These are phyloP conservation scores for Cygnus buccinator DNA, from an alignment of 2,113 vertebrate genomes.

Conservation along the genomic window DNA sequence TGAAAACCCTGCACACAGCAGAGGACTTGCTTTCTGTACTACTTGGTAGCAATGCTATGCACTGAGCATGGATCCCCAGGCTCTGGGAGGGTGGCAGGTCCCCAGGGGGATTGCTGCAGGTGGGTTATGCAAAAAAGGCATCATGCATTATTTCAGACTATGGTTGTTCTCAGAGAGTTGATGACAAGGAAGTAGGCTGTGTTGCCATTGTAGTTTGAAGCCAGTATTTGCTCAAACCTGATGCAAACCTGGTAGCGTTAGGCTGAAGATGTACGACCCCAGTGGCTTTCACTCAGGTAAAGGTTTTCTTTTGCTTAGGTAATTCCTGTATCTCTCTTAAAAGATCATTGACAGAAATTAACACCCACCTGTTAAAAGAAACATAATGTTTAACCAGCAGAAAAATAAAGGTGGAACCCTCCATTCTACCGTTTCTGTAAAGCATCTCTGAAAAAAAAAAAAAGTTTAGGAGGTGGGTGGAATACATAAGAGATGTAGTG, in stretches of 20 bases:
- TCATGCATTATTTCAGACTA: background rate
- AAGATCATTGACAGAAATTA: background rate
- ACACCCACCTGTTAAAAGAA: background rate
- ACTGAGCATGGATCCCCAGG: background rate
- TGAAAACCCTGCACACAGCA: rapidly evolving
- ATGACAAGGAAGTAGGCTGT: background rate
- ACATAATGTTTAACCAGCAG: background rate
- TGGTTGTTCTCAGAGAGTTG: background rate
- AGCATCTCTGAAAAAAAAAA: background rate
- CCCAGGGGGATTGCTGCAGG: background rate
- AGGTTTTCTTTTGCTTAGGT: background rate
- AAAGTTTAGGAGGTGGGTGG: background rate
- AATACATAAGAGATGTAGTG: background rate
- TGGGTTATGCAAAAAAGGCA: background rate
- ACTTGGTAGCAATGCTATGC: background rate
- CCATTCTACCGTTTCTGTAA: background rate
- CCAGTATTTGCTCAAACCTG: background rate
- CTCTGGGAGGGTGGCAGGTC: background rate
- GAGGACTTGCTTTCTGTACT: background rate
- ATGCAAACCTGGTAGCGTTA: background rate
- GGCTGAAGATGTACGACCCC: background rate
- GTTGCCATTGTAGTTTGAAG: background rate
- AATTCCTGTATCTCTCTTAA: background rate
- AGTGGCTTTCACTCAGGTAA: background rate
- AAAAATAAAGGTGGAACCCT: background rate